Evolutionary conservation across 1,140 invertebrate genomes (phyloP).

Genomic region (Trigoniulus corallinus): DNA sequence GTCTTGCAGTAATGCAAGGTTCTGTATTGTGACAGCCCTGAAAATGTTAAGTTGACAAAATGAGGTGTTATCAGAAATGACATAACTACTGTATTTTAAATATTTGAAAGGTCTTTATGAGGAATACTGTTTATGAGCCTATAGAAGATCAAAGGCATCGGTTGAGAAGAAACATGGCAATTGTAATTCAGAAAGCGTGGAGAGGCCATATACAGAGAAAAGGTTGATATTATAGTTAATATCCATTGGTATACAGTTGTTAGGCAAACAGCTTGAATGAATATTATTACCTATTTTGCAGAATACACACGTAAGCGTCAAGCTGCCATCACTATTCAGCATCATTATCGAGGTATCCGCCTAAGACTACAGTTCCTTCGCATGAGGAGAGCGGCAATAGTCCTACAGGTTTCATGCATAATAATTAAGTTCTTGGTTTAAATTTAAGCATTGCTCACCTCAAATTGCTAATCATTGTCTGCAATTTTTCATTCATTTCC

Average conservation of each 20-base stretch:
- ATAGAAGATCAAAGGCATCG: slow-evolving; percentile 60
- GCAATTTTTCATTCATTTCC: too few species aligned
- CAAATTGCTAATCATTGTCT: neutral
- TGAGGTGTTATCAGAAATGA: too few species aligned
- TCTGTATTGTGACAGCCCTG: too few species aligned
- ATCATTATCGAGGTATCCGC: slow-evolving; percentile 72
- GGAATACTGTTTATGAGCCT: slow-evolving; percentile 66
- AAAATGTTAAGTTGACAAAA: too few species aligned
- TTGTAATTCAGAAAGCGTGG: slow-evolving; percentile 64
- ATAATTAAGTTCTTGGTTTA: too few species aligned
- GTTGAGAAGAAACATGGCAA: slow-evolving; percentile 48
- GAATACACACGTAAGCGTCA: slow-evolving; percentile 47
- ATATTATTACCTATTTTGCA: slow-evolving; percentile 17
- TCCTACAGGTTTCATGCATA: slow-evolving; percentile 87
- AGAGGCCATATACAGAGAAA: slow-evolving; percentile 40
- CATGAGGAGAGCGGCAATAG: slow-evolving; percentile 63
- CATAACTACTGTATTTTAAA: too few species aligned
- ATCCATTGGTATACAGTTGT: neutral
- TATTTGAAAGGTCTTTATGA: slow-evolving; percentile 50
- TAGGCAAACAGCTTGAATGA: neutral
- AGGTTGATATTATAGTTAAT: slow-evolving; percentile 26
- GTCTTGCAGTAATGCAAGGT: too few species aligned
- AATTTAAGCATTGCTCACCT: neutral
- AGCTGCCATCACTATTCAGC: slow-evolving; percentile 63
- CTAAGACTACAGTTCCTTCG: slow-evolving; percentile 62